phyloP scores from a whole-genome alignment of 2,888 invertebrate species.

The Strigamia maritima region DNA sequence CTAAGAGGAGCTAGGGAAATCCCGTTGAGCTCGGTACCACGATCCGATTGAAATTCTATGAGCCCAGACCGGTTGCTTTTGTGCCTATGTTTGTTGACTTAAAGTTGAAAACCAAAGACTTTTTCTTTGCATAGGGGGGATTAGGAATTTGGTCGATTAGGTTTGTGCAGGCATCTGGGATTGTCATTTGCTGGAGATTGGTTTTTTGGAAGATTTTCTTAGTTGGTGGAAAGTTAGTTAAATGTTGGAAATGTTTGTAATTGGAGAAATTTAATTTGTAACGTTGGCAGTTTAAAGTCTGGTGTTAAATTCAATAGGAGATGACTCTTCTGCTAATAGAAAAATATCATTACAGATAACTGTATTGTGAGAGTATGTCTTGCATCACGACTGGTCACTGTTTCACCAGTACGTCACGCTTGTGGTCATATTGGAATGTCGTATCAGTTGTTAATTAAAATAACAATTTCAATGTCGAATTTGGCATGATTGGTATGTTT shows the following conservation, averaged over 20 bases:
- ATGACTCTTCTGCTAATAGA: too few species aligned
- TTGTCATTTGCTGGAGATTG: not conserved
- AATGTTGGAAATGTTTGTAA: not conserved
- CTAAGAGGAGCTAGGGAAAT: not conserved
- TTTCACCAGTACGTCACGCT: too few species aligned
- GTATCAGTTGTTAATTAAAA: too few species aligned
- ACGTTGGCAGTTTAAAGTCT: not conserved
- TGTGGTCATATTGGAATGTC: too few species aligned
- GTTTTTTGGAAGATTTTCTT: not conserved
- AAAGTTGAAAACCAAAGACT: not conserved
- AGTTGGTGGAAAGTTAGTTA: not conserved
- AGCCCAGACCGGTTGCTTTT: not conserved
- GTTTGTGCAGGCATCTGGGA: too few species aligned
- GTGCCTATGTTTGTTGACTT: not conserved
- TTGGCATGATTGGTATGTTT: too few species aligned
- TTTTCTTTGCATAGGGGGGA: not conserved
- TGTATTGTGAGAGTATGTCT: too few species aligned
- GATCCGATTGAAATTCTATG: conserved; percentile 21
- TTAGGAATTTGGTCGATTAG: too few species aligned
- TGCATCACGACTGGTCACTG: too few species aligned
- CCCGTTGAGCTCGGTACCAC: conserved; percentile 5
- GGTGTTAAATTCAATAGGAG: not conserved
- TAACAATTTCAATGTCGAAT: too few species aligned
- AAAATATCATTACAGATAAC: too few species aligned
- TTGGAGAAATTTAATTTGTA: not conserved